These are phyloP conservation scores for Scomber colias DNA, from an alignment of 2,113 vertebrate species.

Conservation along the genomic window DNA sequence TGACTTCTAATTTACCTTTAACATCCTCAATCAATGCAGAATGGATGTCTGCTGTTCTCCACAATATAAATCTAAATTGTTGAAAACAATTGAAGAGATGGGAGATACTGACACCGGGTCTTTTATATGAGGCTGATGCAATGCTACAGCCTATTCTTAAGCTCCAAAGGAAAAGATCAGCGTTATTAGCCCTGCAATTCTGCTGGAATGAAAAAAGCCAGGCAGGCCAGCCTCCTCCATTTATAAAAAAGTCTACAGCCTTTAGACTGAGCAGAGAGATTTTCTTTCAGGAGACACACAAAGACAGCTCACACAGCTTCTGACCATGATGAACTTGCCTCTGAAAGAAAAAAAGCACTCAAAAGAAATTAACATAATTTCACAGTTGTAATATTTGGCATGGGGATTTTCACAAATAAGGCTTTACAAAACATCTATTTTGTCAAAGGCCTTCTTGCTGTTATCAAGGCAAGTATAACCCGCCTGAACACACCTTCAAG, in stretches of 20 bases:
- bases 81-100: slow-evolving; percentile 18
- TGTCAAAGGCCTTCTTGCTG: background rate
- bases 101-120: background rate
- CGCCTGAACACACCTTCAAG: background rate
- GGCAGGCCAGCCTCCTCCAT: slow-evolving; percentile 41
- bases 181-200: slow-evolving; percentile 63
- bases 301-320: slow-evolving; percentile 44
- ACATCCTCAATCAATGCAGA: background rate
- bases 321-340: slow-evolving; percentile 36
- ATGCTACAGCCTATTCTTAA: slow-evolving; percentile 47
- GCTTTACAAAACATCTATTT: background rate
- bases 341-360: background rate
- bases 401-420: background rate
- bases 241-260: slow-evolving; percentile 48
- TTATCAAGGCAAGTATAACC: background rate
- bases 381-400: background rate
- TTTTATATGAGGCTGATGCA: slow-evolving; percentile 58
- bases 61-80: background rate
- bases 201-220: slow-evolving; percentile 43
- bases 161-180: slow-evolving; percentile 46
- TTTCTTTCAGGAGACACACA: slow-evolving; percentile 40
- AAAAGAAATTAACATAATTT: background rate
- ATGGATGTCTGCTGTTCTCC: background rate
- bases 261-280: slow-evolving; percentile 51
- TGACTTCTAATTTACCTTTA: slow-evolving; percentile 38